Evolutionary conservation across 2,113 vertebrate genomes (phyloP).

Genomic region (Regulus satrapa): DNA sequence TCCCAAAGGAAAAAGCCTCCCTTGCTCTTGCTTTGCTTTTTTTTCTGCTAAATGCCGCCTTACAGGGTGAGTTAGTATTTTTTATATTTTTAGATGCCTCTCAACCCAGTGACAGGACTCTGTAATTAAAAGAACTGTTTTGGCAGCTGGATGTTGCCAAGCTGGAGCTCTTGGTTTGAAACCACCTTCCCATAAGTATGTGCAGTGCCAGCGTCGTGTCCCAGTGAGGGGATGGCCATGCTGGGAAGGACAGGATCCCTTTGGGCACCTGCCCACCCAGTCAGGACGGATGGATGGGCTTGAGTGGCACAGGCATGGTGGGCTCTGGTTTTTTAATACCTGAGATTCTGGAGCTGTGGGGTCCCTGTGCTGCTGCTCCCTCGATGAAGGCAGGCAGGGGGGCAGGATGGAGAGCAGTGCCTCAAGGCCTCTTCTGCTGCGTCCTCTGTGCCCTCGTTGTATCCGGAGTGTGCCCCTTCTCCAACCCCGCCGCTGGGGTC

Average conservation of each 20-base stretch:
- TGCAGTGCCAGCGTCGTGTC: rapidly evolving
- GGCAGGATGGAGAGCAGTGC: rapidly evolving
- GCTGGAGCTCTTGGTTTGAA: not conserved
- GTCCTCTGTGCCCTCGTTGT: not conserved
- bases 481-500: rapidly evolving
- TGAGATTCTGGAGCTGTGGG: not conserved
- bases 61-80: not conserved
- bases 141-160: not conserved
- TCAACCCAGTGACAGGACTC: not conserved
- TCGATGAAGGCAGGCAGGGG: not conserved
- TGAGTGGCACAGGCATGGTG: not conserved
- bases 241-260: not conserved
- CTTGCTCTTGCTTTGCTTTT: not conserved
- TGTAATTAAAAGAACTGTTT: conserved; percentile 7
- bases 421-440: not conserved
- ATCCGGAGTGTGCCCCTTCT: not conserved
- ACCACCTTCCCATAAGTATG: not conserved
- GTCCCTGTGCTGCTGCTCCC: not conserved
- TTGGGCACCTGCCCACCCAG: not conserved
- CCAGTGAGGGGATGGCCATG: rapidly evolving
- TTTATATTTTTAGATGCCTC: not conserved
- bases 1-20: not conserved
- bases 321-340: not conserved
- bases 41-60: not conserved
- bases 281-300: not conserved